A percentile compares a stretch with the other conserved stretches of the same genome.
Conservation (phyloP, 2,888 invertebrate species). For the Folsomia manolachei region DNA sequence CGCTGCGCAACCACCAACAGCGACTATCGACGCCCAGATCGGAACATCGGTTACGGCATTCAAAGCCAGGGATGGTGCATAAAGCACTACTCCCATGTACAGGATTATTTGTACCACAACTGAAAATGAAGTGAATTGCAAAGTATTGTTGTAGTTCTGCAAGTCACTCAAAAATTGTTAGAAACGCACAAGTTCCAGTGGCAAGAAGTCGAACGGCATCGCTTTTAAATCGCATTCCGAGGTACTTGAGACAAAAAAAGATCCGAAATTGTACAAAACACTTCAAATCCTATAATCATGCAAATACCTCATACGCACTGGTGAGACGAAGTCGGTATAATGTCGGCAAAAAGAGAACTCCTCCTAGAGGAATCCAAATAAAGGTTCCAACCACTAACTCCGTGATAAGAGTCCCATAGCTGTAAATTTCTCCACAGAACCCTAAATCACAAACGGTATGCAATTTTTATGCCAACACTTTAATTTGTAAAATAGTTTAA, state of each 20-base stretch:
- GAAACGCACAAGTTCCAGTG: conserved; percentile 44
- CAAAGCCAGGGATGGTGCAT: conserved; percentile 46
- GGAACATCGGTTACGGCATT: conserved; percentile 43
- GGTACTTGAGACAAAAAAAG: conserved; percentile 48
- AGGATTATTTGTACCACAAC: conserved; percentile 50
- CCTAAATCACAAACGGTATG: conserved; percentile 47
- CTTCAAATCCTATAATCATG: no score
- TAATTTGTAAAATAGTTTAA: no score
- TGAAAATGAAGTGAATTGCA: not conserved
- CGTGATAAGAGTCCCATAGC: conserved; percentile 52
- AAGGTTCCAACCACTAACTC: conserved; percentile 51
- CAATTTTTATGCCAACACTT: not conserved
- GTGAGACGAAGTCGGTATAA: conserved; percentile 52
- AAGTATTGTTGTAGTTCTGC: no score
- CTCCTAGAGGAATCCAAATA: conserved; percentile 51
- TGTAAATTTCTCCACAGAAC: conserved; percentile 53
- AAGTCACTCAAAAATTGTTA: no score
- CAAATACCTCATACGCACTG: conserved; percentile 53
- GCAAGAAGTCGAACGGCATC: conserved; percentile 42
- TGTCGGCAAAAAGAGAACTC: conserved; percentile 52
- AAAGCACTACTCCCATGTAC: conserved; percentile 52
- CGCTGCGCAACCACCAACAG: conserved; percentile 47
- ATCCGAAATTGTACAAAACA: no score
- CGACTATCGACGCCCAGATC: conserved; percentile 43
- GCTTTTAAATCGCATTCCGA: conserved; percentile 52